Conservation (phyloP, 1,140 invertebrate genomes). For the Odontomachus brunneus region DNA sequence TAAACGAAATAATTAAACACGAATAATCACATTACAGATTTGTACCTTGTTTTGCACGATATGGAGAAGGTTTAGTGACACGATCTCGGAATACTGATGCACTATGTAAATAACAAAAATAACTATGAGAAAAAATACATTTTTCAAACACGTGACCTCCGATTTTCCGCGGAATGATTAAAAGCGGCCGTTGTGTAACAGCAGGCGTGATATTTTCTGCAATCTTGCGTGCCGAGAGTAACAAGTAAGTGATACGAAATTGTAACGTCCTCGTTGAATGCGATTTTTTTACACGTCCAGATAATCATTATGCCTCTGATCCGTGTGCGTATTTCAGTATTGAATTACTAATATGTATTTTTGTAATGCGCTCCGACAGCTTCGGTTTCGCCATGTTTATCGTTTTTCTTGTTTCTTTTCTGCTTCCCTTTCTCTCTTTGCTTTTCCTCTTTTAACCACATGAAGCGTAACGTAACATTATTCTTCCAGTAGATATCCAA, state of each 20-base stretch:
- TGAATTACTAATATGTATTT: too few relatives aligned
- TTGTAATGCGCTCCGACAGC: not conserved
- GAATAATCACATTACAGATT: not conserved
- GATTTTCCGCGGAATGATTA: conserved; percentile 6
- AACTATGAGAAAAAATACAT: not conserved
- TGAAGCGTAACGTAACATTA: not conserved
- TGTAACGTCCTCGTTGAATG: not conserved
- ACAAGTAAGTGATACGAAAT: conserved; percentile 22
- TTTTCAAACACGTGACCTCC: not conserved
- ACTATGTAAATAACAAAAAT: conserved; percentile 19
- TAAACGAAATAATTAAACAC: not conserved
- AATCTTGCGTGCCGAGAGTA: conserved; percentile 3
- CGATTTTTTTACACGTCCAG: too few relatives aligned
- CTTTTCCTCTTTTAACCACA: not conserved
- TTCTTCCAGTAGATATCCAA: not conserved
- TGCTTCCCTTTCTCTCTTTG: not conserved
- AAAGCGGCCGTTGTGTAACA: not conserved
- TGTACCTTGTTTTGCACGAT: too few relatives aligned
- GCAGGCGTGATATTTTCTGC: not conserved
- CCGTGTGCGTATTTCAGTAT: too few relatives aligned
- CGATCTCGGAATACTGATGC: not conserved
- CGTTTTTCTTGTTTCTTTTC: too few relatives aligned
- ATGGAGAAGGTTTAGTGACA: not conserved
- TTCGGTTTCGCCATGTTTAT: not conserved
- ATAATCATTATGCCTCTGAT: too few relatives aligned